Evolutionary conservation across 2,888 invertebrate genomes (phyloP).

Genomic region (Nymphalis polychloros): DNA sequence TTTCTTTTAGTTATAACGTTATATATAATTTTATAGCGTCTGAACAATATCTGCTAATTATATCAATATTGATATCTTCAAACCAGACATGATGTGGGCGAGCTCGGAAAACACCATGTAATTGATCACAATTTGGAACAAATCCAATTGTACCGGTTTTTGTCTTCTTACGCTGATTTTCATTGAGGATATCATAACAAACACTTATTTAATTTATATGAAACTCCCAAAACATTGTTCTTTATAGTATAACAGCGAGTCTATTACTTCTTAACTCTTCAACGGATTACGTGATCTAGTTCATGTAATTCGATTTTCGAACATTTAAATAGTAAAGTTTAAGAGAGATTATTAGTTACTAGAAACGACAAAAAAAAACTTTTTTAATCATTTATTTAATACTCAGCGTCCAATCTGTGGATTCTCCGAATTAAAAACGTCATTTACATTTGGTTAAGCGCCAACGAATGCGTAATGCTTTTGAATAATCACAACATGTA

Average conservation of each 20-base stretch:
- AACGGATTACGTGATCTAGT: no score
- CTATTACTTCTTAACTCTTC: no score
- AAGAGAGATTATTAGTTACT: no score
- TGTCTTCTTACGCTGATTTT: constrained; percentile 17
- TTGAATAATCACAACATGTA: constrained; percentile 29
- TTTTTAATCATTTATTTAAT: not conserved
- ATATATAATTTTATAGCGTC: not conserved
- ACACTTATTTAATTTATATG: constrained; percentile 6
- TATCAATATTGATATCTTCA: constrained; percentile 9
- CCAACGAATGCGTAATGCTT: constrained; percentile 44
- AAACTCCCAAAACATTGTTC: not conserved
- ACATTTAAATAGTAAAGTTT: no score
- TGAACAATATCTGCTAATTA: constrained; percentile 1
- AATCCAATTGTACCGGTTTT: constrained; percentile 28
- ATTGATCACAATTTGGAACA: constrained; percentile 25
- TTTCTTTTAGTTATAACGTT: no score
- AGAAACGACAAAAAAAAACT: not conserved
- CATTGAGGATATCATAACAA: constrained; percentile 21
- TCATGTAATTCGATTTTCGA: no score
- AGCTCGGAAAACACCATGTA: constrained; percentile 33
- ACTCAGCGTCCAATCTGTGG: not conserved
- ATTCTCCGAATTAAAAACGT: constrained; percentile 25
- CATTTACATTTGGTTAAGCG: constrained; percentile 42
- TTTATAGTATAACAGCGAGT: no score
- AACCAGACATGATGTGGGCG: constrained; percentile 28